These are phyloP conservation scores for Dinomys branickii DNA, from an alignment of 2,113 vertebrate species.

Conservation along the genomic window DNA sequence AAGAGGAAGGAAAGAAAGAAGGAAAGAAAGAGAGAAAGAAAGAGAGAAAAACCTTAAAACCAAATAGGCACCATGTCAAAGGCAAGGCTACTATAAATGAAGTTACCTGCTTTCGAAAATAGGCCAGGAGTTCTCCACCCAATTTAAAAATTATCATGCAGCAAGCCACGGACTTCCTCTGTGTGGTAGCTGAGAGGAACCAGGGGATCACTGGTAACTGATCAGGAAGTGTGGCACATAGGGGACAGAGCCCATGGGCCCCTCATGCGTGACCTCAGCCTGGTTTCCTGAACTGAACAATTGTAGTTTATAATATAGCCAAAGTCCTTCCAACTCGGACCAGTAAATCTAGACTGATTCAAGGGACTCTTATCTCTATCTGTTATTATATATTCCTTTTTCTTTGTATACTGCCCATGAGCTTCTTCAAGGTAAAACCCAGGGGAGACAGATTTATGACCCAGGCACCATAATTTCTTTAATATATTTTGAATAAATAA, in stretches of 20 bases:
- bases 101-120: slow-evolving; percentile 26
- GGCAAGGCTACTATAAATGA: background rate
- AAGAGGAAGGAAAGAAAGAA: background rate
- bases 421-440: background rate
- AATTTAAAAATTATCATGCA: slow-evolving; percentile 13
- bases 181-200: background rate
- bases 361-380: background rate
- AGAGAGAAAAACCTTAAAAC: background rate
- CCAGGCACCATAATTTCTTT: background rate
- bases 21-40: background rate
- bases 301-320: background rate
- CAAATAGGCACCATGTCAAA: background rate
- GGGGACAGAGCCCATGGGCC: background rate
- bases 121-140: background rate
- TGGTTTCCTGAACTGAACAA: background rate
- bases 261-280: background rate
- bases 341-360: background rate
- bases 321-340: background rate
- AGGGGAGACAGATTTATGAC: background rate
- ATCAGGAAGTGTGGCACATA: background rate
- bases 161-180: background rate
- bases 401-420: background rate
- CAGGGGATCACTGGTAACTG: background rate
- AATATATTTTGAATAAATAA: background rate
- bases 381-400: background rate